Evolutionary conservation across 2,888 invertebrate genomes (phyloP).

Genomic region (Ophraella communa): DNA sequence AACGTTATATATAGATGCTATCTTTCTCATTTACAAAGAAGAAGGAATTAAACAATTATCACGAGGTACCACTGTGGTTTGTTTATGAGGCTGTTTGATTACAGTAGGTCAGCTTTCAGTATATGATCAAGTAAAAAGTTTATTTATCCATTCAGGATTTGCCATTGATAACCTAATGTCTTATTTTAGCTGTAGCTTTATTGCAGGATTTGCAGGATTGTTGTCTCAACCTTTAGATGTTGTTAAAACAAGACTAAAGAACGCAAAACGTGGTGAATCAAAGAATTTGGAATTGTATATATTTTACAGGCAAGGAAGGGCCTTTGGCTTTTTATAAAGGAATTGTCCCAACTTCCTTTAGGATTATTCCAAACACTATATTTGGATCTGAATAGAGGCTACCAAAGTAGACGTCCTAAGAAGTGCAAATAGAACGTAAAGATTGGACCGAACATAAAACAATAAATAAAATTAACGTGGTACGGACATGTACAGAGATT

Average conservation of each 20-base stretch:
- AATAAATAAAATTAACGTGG: too few relatives aligned
- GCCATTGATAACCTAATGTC: constrained; percentile 59
- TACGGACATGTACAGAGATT: too few relatives aligned
- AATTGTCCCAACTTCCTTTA: constrained; percentile 91
- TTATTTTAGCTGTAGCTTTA: constrained; percentile 87
- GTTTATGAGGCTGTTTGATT: constrained; percentile 88
- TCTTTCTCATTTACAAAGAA: constrained; percentile 77
- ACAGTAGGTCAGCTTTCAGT: constrained; percentile 85
- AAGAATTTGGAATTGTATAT: constrained; percentile 74
- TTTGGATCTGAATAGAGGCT: too few relatives aligned
- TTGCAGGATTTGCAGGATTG: constrained; percentile 84
- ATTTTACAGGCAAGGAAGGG: constrained; percentile 84
- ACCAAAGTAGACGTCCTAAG: too few relatives aligned
- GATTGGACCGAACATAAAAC: too few relatives aligned
- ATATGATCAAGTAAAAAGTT: constrained; percentile 89
- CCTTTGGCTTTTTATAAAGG: constrained; percentile 95
- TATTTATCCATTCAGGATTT: constrained; percentile 4
- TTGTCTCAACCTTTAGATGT: constrained; percentile 97
- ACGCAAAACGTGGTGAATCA: constrained; percentile 91
- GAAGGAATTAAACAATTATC: constrained; percentile 85
- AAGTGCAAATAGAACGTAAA: too few relatives aligned
- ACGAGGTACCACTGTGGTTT: constrained; percentile 89
- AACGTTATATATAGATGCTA: constrained; percentile 93
- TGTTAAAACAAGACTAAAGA: constrained; percentile 96
- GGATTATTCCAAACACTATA: constrained; percentile 95